These are phyloP conservation scores for Ailuropoda melanoleuca DNA, from an alignment of 2,113 vertebrate species.

Conservation along the genomic window DNA sequence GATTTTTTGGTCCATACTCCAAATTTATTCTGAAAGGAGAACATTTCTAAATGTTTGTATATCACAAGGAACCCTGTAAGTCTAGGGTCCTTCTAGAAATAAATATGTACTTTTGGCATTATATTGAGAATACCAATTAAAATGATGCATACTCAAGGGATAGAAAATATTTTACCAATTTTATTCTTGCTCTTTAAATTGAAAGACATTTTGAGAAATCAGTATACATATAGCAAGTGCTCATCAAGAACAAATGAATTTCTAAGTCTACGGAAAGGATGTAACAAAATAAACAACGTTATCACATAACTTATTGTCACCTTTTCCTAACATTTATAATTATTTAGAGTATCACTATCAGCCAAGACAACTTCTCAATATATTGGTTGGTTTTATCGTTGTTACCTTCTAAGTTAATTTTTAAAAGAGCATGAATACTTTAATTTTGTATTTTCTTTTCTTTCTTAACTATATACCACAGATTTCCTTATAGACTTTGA, in stretches of 20 bases:
- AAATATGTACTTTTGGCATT: background rate
- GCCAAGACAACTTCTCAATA: conserved; percentile 15
- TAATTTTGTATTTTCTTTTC: conserved; percentile 45
- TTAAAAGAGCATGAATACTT: background rate
- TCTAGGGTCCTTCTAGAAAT: background rate
- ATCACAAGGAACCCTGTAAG: background rate
- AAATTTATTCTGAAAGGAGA: conserved; percentile 42
- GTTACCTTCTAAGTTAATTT: conserved; percentile 4
- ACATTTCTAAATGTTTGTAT: conserved; percentile 2
- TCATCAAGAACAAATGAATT: background rate
- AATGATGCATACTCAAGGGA: background rate
- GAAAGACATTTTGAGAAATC: conserved; percentile 56
- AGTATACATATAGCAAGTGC: background rate
- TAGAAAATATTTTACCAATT: conserved; percentile 17
- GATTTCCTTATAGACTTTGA: conserved; percentile 35
- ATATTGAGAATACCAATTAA: conserved; percentile 3
- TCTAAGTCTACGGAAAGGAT: background rate
- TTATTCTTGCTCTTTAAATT: conserved; percentile 39
- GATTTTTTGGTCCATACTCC: background rate
- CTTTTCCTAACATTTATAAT: conserved; percentile 33
- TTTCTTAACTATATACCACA: background rate
- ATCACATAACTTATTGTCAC: background rate
- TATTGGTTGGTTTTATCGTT: background rate
- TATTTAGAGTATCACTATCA: background rate
- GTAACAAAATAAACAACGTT: conserved; percentile 11